Conservation (phyloP, 1,140 invertebrate genomes). For the Drosophila sucinea region DNA sequence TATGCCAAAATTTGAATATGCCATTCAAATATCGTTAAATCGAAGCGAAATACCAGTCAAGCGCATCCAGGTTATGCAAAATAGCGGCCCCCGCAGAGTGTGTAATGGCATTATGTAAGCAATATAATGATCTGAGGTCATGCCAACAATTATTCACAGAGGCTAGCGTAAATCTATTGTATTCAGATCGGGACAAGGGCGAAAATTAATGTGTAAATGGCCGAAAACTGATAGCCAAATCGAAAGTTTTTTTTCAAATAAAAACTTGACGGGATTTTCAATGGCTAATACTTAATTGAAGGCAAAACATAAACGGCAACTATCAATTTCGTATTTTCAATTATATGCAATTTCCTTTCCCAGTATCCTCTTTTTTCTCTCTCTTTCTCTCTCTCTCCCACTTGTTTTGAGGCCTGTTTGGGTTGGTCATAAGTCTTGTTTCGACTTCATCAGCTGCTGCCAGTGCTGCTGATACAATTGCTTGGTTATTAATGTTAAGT, state of each 20-base stretch:
- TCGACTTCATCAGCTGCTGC: constrained; percentile 32
- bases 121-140: not conserved
- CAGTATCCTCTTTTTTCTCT: not conserved
- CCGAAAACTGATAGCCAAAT: too few species aligned
- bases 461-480: constrained; percentile 58
- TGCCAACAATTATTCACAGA: not conserved
- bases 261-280: too few species aligned
- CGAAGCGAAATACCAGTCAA: not conserved
- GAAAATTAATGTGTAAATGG: too few species aligned
- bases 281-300: not conserved
- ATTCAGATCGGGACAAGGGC: too few species aligned
- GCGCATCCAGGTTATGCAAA: not conserved
- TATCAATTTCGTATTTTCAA: not conserved
- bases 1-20: constrained; percentile 5
- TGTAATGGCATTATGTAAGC: not conserved
- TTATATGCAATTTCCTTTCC: constrained; percentile 1
- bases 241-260: too few species aligned
- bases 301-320: not conserved
- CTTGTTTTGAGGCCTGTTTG: not conserved
- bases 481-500: constrained; percentile 73
- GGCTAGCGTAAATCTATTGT: too few species aligned
- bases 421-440: constrained; percentile 1
- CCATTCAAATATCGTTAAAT: constrained; percentile 1
- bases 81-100: not conserved
- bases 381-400: not conserved